Evolutionary conservation across 2,888 invertebrate genomes (phyloP).

Genomic region (Xestoiulus laeticollis): DNA sequence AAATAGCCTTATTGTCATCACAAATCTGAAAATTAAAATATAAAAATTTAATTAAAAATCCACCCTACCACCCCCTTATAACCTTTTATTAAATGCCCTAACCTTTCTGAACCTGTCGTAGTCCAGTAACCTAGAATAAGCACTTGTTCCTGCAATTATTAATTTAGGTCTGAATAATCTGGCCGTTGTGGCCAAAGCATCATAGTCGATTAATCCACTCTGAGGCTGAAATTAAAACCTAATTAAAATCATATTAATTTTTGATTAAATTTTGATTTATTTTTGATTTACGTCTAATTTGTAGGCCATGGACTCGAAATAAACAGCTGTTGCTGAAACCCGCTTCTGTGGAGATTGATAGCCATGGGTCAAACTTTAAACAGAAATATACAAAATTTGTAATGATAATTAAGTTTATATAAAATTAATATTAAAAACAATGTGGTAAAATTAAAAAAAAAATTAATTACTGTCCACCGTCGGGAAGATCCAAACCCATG

Average conservation of each 20-base stretch:
- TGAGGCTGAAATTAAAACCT: constrained; percentile 59
- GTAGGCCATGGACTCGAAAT: constrained; percentile 72
- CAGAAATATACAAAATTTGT: constrained; percentile 48
- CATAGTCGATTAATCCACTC: constrained; percentile 71
- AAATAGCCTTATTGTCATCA: constrained; percentile 66
- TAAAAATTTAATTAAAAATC: no score
- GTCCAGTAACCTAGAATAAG: constrained; percentile 68
- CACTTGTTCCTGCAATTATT: constrained; percentile 69
- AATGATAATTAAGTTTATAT: neutral
- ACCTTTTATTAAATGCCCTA: no score
- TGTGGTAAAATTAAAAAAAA: no score
- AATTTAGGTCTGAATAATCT: constrained; percentile 69
- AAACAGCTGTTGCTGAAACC: constrained; percentile 71
- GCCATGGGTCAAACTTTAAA: constrained; percentile 64
- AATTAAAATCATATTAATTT: constrained; percentile 6
- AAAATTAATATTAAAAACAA: constrained; percentile 8
- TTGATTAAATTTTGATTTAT: neutral
- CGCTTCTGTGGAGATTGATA: constrained; percentile 68
- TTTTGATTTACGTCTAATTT: constrained; percentile 65
- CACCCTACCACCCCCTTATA: no score
- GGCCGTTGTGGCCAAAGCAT: constrained; percentile 67
- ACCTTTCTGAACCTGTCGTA: constrained; percentile 67
- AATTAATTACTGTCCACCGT: constrained; percentile 68
- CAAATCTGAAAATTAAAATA: constrained; percentile 64
- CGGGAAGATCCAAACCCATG: constrained; percentile 71